These are phyloP conservation scores for Platichthys stellatus DNA, from an alignment of 2,113 vertebrate genomes.

Conservation along the genomic window DNA sequence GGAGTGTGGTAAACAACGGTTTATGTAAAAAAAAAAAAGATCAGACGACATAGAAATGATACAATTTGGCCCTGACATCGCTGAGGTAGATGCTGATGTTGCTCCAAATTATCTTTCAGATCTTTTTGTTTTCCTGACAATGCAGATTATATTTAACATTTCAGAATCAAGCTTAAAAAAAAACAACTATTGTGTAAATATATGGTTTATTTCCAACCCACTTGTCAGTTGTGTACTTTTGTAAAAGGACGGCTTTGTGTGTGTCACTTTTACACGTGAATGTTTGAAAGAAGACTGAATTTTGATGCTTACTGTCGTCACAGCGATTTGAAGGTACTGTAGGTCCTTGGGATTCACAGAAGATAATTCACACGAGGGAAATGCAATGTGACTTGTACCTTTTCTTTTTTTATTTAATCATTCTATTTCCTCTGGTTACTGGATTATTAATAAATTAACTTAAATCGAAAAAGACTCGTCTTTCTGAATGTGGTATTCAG, in stretches of 20 bases:
- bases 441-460: constrained; percentile 77
- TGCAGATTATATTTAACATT: constrained; percentile 30
- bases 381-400: constrained; percentile 57
- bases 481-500: not conserved
- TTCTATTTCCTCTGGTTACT: constrained; percentile 69
- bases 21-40: not conserved
- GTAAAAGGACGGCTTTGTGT: constrained; percentile 43
- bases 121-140: not conserved
- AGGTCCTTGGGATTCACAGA: not conserved
- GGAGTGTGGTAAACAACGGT: not conserved
- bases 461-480: constrained; percentile 12
- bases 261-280: constrained; percentile 54
- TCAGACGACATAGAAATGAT: not conserved
- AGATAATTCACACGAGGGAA: constrained; percentile 53
- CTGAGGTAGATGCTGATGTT: constrained; percentile 30
- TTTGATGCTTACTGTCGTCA: constrained; percentile 19
- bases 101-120: constrained; percentile 26
- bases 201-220: constrained; percentile 47
- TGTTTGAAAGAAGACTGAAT: constrained; percentile 48
- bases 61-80: not conserved
- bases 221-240: constrained; percentile 48
- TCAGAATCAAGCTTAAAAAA: constrained; percentile 29
- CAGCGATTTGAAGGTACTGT: constrained; percentile 28
- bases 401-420: constrained; percentile 56
- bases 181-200: constrained; percentile 42